Evolutionary conservation across 2,888 invertebrate species (phyloP), one percentile per base, ranked within the genome.

Genomic region (Coelinius sp.): DNA sequence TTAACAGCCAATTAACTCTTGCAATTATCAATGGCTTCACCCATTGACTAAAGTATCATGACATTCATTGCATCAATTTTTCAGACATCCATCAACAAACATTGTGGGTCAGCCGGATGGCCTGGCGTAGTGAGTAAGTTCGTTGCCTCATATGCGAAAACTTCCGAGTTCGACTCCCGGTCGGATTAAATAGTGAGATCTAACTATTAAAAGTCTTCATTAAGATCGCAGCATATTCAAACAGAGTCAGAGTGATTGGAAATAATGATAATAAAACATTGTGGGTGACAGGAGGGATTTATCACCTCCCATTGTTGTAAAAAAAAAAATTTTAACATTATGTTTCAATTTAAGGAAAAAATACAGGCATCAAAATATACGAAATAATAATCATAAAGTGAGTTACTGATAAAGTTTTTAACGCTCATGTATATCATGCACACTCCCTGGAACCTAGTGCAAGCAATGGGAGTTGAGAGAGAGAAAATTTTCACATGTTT

Each of bases 401-500:
- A 49, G 46, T 49, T 49, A 49, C 46, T 49, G 68, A 70, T 59
- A 73, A 73, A 67, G 70, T 68, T 70, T 56, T 56, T 53, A 63
- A 38, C 56, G 35, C 46, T 20, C 24, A n/a, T 59, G 27, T 56
- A 68, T 68, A 68, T 41, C 41, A 44, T n/a, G n/a, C 53, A 25
- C 25, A 53, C 8, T 49, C 22, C 49, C 22, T 10, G 22, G 24
- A 24, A 27, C 6, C n/a, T 12, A 17, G 14, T 31, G 25, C 1
- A 8, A 27, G 27, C 17, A 20, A 7, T 31, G 56, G 6, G 56
- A 56, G 31, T 49, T 63, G 63, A 67, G 68, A 14, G 14, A 22
- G n/a, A 8, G 76, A 78, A 77, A 79, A 79, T 77, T 79, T 75
- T 79, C 73, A 62, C 73, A 83, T 83, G 81, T 81, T 82, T 83